These are phyloP conservation scores for Alca torda DNA, from an alignment of 2,797 vertebrate genomes.

Conservation along the genomic window DNA sequence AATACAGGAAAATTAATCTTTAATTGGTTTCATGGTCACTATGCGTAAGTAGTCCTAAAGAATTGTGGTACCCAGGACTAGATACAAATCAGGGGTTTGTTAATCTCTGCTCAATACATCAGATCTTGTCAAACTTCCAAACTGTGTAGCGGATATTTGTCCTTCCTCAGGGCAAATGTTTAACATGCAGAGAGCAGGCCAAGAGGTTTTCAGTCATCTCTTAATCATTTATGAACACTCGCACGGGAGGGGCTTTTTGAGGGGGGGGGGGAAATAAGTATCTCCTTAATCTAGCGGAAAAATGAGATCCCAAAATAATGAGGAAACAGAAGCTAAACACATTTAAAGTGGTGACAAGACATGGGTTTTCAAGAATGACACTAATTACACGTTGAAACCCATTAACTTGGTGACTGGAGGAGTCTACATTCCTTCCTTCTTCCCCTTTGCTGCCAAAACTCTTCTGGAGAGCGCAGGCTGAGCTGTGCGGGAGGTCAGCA, in stretches of 20 bases:
- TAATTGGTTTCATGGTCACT: not conserved
- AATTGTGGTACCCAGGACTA: not conserved
- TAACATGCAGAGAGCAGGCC: not conserved
- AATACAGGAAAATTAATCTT: not conserved
- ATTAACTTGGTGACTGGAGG: conserved; percentile 40
- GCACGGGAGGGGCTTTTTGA: not conserved
- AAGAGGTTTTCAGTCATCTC: conserved; percentile 16
- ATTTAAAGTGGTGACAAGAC: conserved; percentile 47
- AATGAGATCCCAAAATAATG: not conserved
- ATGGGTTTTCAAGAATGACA: conserved; percentile 34
- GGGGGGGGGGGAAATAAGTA: not conserved
- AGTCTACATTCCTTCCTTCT: conserved; percentile 62
- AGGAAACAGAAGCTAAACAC: conserved; percentile 56
- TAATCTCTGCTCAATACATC: not conserved
- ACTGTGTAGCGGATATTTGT: not conserved
- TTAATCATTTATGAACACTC: conserved; percentile 3
- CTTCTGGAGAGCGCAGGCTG: not conserved
- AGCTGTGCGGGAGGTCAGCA: fast-evolving
- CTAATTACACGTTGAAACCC: conserved; percentile 49
- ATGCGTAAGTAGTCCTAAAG: not conserved
- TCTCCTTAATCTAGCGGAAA: not conserved
- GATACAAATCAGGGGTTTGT: not conserved
- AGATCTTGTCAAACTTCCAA: conserved; percentile 11
- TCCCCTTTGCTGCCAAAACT: not conserved
- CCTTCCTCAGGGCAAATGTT: conserved; percentile 12